Conservation (phyloP, 1,140 invertebrate genomes). For the Pseudobourletiella spinata region DNA sequence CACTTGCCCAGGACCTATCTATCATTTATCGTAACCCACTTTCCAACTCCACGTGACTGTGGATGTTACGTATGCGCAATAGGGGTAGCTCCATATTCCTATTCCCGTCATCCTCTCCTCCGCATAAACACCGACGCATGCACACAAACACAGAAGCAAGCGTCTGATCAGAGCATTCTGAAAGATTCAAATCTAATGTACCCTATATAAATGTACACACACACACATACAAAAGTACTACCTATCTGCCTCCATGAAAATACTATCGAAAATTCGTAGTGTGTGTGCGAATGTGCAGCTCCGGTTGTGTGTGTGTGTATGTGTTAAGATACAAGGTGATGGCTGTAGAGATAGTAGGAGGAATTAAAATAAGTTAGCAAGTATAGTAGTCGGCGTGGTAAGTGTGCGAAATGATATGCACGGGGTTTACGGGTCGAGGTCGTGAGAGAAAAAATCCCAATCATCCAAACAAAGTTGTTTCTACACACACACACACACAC, state of each 20-base stretch:
- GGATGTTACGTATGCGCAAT: background rate
- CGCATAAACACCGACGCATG: no score
- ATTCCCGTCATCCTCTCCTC: no score
- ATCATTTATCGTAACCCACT: slow-evolving; percentile 16
- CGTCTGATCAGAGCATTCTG: no score
- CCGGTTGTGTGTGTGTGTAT: background rate
- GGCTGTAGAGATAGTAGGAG: background rate
- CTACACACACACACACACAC: no score
- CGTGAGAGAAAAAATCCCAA: slow-evolving; percentile 3
- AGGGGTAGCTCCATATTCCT: no score
- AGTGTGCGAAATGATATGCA: slow-evolving; percentile 2
- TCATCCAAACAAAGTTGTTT: slow-evolving; percentile 1
- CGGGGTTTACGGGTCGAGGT: slow-evolving; percentile 31
- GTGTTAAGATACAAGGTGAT: background rate
- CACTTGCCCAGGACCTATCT: slow-evolving; percentile 7
- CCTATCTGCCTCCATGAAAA: no score
- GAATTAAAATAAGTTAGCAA: background rate
- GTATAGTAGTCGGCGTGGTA: no score
- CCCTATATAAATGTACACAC: no score
- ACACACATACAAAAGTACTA: no score
- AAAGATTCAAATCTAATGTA: no score
- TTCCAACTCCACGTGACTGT: background rate
- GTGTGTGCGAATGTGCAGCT: background rate
- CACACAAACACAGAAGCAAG: no score
- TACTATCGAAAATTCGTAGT: no score